Evolutionary conservation across 2,113 vertebrate genomes (phyloP), one percentile per base, ranked within the genome.

Genomic region (Scomber colias): DNA sequence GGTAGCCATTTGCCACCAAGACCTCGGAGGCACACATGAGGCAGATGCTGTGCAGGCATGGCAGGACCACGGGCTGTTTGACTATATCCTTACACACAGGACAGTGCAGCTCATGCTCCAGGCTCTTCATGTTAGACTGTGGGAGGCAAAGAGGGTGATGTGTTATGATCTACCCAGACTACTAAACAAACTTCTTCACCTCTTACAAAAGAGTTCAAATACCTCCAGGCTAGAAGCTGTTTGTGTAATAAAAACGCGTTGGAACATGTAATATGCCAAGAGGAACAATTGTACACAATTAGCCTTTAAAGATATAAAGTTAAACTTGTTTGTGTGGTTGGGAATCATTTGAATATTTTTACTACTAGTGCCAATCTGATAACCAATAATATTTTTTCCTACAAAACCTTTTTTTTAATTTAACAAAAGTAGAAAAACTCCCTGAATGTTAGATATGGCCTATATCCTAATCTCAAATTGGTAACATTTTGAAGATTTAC

Each of bases 61-160:
- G 98, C 91, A 99, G 94, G 3, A 97, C 96, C 85, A 99, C 90
- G 0, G 98, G 98, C 93, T 99, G 97, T 83, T 97, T 98, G 88
- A 97, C 97, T 80, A 98, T 97, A 81, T 98, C 97, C 81, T 97
- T 97, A 90, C 98, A 99, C 87, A 97, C 96, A 0, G 97, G 95
- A 69, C 98, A 99, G 53, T 97, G 95, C 82, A 99, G 93, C 87
- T 99, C 98, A 14, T 95, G 94, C 93, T 99, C 98, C 96, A 99
- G 96, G 94, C 97, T 98, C 95, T 97, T 98, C 96, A 99, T 97
- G 92, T 96, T 97, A 8, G 96, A 96, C 98, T 99, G 92, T 12
- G 84, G 82, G 49, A 85, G 49, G 35, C 30, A 80, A 63, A 74
- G 14, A 62, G 35, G 16, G 14, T 0, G 16, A 61, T 5, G 27